Conservation (phyloP, 2,888 invertebrate species). For the Halictus ligatus region DNA sequence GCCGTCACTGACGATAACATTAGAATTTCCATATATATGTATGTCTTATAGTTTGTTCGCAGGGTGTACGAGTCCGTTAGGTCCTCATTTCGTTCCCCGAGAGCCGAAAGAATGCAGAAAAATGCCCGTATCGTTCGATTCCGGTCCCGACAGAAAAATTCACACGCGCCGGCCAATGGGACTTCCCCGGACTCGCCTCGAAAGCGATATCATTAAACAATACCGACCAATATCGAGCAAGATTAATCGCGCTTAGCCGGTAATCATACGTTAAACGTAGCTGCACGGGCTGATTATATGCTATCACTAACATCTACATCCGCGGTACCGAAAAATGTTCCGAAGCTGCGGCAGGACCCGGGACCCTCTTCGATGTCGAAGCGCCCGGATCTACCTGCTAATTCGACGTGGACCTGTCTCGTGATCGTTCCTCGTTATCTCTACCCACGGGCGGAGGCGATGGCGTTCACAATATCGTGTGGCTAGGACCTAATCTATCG, state of each 20-base stretch:
- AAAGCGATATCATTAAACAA: conserved; percentile 38
- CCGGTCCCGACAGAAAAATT: conserved; percentile 9
- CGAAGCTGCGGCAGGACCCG: conserved; percentile 8
- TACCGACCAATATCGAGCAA: conserved; percentile 32
- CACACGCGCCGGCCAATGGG: conserved; percentile 18
- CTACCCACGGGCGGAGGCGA: conserved; percentile 43
- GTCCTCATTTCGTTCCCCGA: background rate
- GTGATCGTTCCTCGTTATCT: conserved; percentile 74
- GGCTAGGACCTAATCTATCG: conserved; percentile 68
- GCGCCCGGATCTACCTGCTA: conserved; percentile 73
- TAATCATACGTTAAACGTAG: conserved; percentile 53
- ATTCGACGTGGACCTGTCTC: conserved; percentile 72
- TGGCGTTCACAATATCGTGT: conserved; percentile 64
- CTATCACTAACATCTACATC: conserved; percentile 62
- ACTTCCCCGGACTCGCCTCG: background rate
- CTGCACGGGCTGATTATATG: conserved; percentile 54
- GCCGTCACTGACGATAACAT: too few species aligned
- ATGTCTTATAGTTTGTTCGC: background rate
- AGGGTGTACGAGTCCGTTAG: too few species aligned
- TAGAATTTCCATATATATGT: too few species aligned
- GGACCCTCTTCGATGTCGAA: conserved; percentile 50
- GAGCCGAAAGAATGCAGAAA: background rate
- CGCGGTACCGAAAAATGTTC: conserved; percentile 29
- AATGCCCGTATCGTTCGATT: background rate
- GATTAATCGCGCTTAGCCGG: conserved; percentile 47